Base-by-base conservation (phyloP, 2,888 invertebrate genomes). In the Epirrhoe alternata region DNA sequence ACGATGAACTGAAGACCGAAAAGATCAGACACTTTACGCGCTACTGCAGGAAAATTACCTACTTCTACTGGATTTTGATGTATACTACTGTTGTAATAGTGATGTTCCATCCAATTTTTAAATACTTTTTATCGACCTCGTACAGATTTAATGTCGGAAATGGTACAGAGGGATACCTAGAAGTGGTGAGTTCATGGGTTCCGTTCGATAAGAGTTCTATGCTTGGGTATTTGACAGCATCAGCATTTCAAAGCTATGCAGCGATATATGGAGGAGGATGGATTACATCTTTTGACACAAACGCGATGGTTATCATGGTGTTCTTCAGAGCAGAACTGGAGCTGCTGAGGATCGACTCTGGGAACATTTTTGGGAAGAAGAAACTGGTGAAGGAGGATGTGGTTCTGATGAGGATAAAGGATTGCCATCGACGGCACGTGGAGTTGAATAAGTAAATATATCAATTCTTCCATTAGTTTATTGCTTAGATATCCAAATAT, bases 181-280 rank as follows among this genome's bases (percentile, higher is more conserved):
- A 89, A 76, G 87, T 92, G 0, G 88, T 90, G 0, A 91, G 89
- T 50, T 90, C 91, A 1, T 92, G 91, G 91, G 87, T 90, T 0
- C 92, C 92, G 0, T 91, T 90, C 42, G 76, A 89, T 64, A 92
- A 92, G 66, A 88, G 75, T 16, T 82, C 74, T 0, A 7, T 78
- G 0, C 14, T 66, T 5, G 90, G 92, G 0, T 88, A 90, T 66
- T 51, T 90, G 5, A 71, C 68, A 0, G 88, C 90, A 0, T 89
- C 86, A 0, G 42, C 75, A 0, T 84, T 80, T 38, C 91, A 92
- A 73, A 86, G 83, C n/a, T 90, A 83, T 52, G 89, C 85, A 0
- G 84, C 90, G 0, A 83, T 90, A 0, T 89, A 89, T 4, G 92
- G 90, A 0, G 88, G 88, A 0, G 90, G 90, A 0, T 92, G 90